Percentiles rank a stretch among this genome's conserved stretches.
Evolutionary conservation across 2,888 invertebrate species (phyloP).

Genomic region (Dichetophora obliterata): DNA sequence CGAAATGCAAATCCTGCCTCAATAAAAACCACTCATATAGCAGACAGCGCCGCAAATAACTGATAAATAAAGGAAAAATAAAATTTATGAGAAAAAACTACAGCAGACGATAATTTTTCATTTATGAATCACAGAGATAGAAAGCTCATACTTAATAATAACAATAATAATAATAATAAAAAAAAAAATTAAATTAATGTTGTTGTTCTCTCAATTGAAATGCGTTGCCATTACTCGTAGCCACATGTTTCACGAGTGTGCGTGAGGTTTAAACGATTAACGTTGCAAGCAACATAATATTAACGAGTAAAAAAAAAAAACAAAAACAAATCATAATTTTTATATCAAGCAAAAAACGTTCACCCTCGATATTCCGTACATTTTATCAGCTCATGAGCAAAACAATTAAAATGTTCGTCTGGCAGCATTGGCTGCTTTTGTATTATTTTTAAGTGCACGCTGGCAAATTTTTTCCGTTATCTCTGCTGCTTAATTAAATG

Average conservation of each 20-base stretch:
- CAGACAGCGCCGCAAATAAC: not conserved
- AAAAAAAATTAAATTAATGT: too few relatives aligned
- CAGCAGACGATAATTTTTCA: constrained; percentile 5
- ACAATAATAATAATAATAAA: too few relatives aligned
- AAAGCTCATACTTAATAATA: too few relatives aligned
- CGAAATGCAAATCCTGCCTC: too few relatives aligned
- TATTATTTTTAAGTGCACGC: not conserved
- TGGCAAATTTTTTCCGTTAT: not conserved
- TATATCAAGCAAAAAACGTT: not conserved
- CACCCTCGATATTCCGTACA: not conserved
- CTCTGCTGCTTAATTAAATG: too few relatives aligned
- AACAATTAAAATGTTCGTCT: constrained; percentile 5
- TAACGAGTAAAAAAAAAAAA: not conserved
- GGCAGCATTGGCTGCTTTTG: not conserved
- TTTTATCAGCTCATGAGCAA: not conserved
- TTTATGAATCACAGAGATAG: constrained; percentile 16
- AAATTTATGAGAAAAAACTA: not conserved
- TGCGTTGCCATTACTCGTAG: not conserved
- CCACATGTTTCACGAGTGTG: not conserved
- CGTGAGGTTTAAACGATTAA: constrained; percentile 9
- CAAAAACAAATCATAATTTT: not conserved
- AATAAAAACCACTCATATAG: not conserved
- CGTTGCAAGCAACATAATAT: not conserved
- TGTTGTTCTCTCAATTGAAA: constrained; percentile 8
- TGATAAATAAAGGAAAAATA: not conserved